Conservation (phyloP, 1,140 invertebrate genomes). For the Caenorhabditis brenneri region DNA sequence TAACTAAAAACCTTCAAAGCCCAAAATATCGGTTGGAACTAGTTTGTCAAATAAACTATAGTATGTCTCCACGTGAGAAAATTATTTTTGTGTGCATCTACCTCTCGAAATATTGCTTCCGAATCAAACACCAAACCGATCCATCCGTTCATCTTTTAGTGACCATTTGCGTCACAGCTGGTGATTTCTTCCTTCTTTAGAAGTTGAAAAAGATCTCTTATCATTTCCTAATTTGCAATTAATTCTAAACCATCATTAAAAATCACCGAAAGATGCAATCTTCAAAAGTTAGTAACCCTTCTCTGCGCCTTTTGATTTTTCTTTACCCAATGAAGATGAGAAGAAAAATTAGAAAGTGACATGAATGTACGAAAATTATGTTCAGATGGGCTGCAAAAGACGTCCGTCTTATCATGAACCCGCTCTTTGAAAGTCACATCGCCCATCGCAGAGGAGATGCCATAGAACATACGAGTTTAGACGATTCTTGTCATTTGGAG, state of each 20-base stretch:
- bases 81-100: neutral
- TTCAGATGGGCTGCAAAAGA: neutral
- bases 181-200: neutral
- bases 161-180: neutral
- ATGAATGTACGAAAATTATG: neutral
- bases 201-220: neutral
- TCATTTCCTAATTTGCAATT: neutral
- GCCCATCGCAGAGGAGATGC: neutral
- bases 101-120: neutral
- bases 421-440: neutral
- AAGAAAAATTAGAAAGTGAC: neutral
- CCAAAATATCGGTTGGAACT: neutral
- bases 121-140: conserved; percentile 29
- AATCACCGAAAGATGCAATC: neutral
- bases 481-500: too few species aligned
- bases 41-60: neutral
- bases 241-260: neutral
- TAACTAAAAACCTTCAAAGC: neutral
- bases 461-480: too few species aligned
- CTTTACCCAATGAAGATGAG: neutral
- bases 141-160: neutral
- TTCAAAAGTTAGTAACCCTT: neutral
- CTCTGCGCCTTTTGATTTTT: neutral
- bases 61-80: neutral
- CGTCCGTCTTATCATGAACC: neutral